These are phyloP conservation scores for Dasypolia templi DNA, from an alignment of 2,888 invertebrate genomes.

Conservation along the genomic window DNA sequence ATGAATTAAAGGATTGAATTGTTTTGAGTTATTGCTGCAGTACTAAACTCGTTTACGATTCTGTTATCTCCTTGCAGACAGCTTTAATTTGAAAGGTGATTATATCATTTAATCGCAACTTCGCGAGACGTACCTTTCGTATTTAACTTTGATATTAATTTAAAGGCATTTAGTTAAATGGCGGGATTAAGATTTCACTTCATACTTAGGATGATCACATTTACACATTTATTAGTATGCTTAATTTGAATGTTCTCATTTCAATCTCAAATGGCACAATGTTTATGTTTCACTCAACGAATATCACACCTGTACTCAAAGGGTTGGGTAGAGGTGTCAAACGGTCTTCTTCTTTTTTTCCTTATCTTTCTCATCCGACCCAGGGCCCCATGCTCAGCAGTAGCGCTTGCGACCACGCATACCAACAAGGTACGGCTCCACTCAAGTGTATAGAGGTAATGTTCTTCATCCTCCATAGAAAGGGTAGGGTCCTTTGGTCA, in stretches of 20 bases:
- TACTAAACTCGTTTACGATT: slow-evolving; percentile 11
- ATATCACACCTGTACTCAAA: neutral
- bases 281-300: neutral
- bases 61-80: slow-evolving; percentile 16
- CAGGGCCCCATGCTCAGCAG: neutral
- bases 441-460: neutral
- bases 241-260: slow-evolving; percentile 21
- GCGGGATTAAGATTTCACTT: slow-evolving; percentile 33
- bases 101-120: slow-evolving; percentile 29
- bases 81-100: slow-evolving; percentile 32
- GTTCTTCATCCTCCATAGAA: neutral
- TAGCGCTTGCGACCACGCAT: no score
- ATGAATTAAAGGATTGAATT: neutral
- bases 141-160: slow-evolving; percentile 36
- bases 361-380: neutral
- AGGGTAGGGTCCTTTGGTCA: neutral
- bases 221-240: slow-evolving; percentile 31
- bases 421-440: neutral
- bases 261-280: slow-evolving; percentile 9
- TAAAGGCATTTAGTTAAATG: slow-evolving; percentile 24
- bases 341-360: no score
- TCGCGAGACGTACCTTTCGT: slow-evolving; percentile 5
- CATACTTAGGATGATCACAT: slow-evolving; percentile 22
- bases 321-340: no score
- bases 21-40: neutral